These are phyloP conservation scores for Chiroxiphia lanceolata DNA, from an alignment of 2,797 vertebrate genomes.

Conservation along the genomic window DNA sequence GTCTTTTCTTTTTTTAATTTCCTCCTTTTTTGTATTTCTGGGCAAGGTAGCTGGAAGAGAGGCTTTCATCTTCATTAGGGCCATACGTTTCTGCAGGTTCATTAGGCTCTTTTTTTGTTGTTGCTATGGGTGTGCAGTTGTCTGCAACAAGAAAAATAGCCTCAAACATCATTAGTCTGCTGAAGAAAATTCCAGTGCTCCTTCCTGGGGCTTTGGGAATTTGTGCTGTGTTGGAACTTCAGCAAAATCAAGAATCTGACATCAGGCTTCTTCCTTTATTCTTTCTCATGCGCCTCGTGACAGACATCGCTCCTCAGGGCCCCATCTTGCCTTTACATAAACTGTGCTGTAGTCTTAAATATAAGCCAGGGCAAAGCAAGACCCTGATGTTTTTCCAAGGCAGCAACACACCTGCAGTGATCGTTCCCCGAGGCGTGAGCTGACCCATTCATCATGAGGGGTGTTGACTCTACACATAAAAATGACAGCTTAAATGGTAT, in stretches of 20 bases:
- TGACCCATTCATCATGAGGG: slow-evolving; percentile 30
- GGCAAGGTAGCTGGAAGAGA: slow-evolving; percentile 50
- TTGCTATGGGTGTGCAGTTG: slow-evolving; percentile 54
- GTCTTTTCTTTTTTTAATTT: slow-evolving; percentile 45
- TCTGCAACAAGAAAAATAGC: slow-evolving; percentile 68
- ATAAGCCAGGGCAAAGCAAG: slow-evolving; percentile 30
- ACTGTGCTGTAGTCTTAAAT: slow-evolving; percentile 17
- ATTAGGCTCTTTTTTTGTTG: slow-evolving; percentile 48
- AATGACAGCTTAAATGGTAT: slow-evolving; percentile 54
- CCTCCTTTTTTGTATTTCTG: slow-evolving; percentile 16
- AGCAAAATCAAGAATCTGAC: slow-evolving; percentile 50
- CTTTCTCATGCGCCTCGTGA: background rate
- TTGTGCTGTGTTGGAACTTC: slow-evolving; percentile 46
- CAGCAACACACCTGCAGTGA: slow-evolving; percentile 35
- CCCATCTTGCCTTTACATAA: slow-evolving; percentile 41
- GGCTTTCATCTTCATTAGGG: slow-evolving; percentile 71
- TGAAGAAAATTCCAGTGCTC: slow-evolving; percentile 52
- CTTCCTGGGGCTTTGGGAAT: slow-evolving; percentile 44
- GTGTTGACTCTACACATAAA: slow-evolving; percentile 49
- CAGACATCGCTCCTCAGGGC: slow-evolving; percentile 22
- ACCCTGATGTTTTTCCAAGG: slow-evolving; percentile 45
- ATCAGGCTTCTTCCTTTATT: slow-evolving; percentile 32
- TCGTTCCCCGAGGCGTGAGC: background rate
- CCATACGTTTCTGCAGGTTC: slow-evolving; percentile 67
- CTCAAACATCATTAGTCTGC: slow-evolving; percentile 66